Conservation (phyloP, 2,113 vertebrate species). For the Pelvicachromis taeniatus region DNA sequence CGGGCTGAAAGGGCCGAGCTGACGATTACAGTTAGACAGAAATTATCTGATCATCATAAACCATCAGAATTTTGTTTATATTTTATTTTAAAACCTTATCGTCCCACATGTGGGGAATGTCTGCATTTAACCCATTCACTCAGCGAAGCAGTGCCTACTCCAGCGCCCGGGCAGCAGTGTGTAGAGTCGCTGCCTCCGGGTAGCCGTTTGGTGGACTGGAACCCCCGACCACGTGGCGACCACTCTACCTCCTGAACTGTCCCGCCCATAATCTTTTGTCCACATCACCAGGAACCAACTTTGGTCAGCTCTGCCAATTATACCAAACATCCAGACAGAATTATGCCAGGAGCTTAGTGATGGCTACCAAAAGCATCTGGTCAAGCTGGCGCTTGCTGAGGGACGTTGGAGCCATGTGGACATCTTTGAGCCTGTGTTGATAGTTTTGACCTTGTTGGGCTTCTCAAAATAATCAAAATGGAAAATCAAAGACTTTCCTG, state of each 20-base stretch:
- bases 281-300: neutral
- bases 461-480: fast-evolving
- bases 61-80: too few species aligned
- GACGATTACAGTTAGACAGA: neutral
- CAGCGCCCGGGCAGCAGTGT: too few species aligned
- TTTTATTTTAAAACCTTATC: too few species aligned
- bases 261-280: neutral
- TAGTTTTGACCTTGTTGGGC: neutral
- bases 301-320: neutral
- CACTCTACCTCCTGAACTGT: too few species aligned
- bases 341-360: neutral
- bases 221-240: too few species aligned
- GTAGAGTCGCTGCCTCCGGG: too few species aligned
- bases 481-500: neutral
- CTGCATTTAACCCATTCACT: too few species aligned
- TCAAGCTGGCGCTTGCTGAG: neutral
- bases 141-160: too few species aligned
- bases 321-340: fast-evolving
- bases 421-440: neutral
- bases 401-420: neutral
- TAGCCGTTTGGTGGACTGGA: too few species aligned
- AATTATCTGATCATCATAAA: neutral
- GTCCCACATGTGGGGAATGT: too few species aligned
- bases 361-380: neutral
- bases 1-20: neutral